phyloP scores from a whole-genome alignment of 2,888 invertebrate species.

The Parapristionchus giblindavisi region DNA sequence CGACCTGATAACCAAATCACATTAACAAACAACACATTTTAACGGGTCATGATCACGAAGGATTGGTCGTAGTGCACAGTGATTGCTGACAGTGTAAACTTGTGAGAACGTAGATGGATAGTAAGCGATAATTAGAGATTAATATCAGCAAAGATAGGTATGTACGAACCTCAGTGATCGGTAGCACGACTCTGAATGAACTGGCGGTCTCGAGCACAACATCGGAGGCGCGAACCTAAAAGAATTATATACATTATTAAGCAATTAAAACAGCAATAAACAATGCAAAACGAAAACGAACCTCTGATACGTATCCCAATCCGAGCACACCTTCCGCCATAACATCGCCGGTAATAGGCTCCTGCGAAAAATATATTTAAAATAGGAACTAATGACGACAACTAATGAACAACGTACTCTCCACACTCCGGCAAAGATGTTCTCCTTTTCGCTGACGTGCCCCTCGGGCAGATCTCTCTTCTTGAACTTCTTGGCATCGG shows the following conservation, averaged over 20 bases:
- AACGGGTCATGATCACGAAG: background rate
- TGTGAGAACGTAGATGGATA: too few species aligned
- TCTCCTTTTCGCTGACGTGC: conserved; percentile 37
- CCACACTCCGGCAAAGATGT: conserved; percentile 39
- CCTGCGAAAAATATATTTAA: too few species aligned
- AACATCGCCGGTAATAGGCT: conserved; percentile 44
- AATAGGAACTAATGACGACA: background rate
- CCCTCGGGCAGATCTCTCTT: conserved; percentile 32
- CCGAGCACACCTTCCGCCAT: conserved; percentile 51
- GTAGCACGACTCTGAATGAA: conserved; percentile 45
- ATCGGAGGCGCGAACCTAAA: conserved; percentile 48
- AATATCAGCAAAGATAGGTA: too few species aligned
- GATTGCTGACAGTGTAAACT: too few species aligned
- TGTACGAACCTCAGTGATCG: conserved; percentile 44
- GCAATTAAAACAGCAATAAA: background rate
- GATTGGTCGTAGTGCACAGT: background rate
- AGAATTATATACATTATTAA: background rate
- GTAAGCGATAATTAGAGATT: too few species aligned
- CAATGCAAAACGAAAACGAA: conserved; percentile 2
- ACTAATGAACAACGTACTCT: background rate
- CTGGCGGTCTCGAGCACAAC: conserved; percentile 48
- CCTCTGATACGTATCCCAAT: conserved; percentile 48
- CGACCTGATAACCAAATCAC: background rate
- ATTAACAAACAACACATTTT: background rate
- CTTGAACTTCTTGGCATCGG: conserved; percentile 32